phyloP scores from a whole-genome alignment of 2,797 vertebrate genomes.

The Borostomias antarcticus region DNA sequence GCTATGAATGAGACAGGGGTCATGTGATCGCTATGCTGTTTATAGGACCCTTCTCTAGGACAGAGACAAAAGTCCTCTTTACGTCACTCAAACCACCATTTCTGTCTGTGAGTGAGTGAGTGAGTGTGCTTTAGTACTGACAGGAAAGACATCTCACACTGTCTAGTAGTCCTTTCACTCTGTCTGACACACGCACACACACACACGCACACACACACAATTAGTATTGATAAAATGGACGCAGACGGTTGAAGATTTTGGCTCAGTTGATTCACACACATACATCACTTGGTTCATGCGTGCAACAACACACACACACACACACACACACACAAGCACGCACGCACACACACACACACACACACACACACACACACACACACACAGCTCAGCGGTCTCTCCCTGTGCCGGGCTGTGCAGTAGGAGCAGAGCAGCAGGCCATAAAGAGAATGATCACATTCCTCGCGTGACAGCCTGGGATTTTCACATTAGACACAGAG shows the following conservation, averaged over 20 bases:
- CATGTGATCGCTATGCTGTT: neutral
- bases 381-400: neutral
- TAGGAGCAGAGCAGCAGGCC: slow-evolving; percentile 66
- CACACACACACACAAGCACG: neutral
- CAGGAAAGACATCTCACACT: neutral
- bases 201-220: slow-evolving; percentile 12
- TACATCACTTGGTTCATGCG: neutral
- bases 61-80: slow-evolving; percentile 17
- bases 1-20: neutral
- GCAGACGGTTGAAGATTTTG: too few species aligned
- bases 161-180: neutral
- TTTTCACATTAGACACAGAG: slow-evolving; percentile 83
- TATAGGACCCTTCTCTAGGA: neutral
- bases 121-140: neutral
- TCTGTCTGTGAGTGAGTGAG: slow-evolving; percentile 16
- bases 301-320: neutral
- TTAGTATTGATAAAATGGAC: too few species aligned
- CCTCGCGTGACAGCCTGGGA: slow-evolving; percentile 76
- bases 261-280: too few species aligned
- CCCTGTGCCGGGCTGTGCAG: slow-evolving; percentile 28
- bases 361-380: slow-evolving; percentile 47
- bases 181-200: slow-evolving; percentile 24
- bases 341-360: slow-evolving; percentile 18
- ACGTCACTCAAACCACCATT: neutral
- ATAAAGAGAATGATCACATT: slow-evolving; percentile 81